Evolutionary conservation across 2,113 vertebrate genomes (phyloP).

Genomic region (Campylorhamphus procurvoides): DNA sequence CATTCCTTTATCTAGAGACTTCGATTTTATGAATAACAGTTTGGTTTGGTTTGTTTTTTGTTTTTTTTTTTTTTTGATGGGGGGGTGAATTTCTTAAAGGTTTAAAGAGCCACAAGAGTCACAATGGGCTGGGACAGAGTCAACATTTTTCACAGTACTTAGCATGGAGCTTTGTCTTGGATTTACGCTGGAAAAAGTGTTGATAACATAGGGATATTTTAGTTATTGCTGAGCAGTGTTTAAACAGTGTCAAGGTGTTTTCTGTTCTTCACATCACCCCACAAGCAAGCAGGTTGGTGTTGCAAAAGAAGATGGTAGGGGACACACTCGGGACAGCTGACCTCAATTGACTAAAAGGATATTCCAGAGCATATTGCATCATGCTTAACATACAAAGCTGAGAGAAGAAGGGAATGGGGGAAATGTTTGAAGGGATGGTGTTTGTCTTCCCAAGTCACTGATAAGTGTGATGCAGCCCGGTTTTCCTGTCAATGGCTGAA

Average conservation of each 20-base stretch:
- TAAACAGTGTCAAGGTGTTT: background rate
- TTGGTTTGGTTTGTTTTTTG: too few relatives aligned
- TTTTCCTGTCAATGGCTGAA: background rate
- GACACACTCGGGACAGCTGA: background rate
- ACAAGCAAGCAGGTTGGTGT: background rate
- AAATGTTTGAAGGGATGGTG: rapidly evolving
- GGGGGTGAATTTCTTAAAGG: background rate
- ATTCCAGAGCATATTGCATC: background rate
- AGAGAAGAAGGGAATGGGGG: background rate
- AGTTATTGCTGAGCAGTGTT: background rate
- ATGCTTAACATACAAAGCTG: background rate
- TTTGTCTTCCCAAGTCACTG: rapidly evolving
- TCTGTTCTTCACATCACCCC: background rate
- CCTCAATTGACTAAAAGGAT: background rate
- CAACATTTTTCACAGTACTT: background rate
- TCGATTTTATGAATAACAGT: too few relatives aligned
- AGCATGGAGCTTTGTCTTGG: background rate
- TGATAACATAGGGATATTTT: background rate
- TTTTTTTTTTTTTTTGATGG: too few relatives aligned
- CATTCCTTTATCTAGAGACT: too few relatives aligned
- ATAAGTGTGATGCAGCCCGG: background rate
- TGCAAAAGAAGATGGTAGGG: background rate
- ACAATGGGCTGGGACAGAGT: background rate
- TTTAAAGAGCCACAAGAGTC: background rate
- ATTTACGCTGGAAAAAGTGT: background rate